phyloP scores from a whole-genome alignment of 2,888 invertebrate genomes.

The Oligia fasciuncula region DNA sequence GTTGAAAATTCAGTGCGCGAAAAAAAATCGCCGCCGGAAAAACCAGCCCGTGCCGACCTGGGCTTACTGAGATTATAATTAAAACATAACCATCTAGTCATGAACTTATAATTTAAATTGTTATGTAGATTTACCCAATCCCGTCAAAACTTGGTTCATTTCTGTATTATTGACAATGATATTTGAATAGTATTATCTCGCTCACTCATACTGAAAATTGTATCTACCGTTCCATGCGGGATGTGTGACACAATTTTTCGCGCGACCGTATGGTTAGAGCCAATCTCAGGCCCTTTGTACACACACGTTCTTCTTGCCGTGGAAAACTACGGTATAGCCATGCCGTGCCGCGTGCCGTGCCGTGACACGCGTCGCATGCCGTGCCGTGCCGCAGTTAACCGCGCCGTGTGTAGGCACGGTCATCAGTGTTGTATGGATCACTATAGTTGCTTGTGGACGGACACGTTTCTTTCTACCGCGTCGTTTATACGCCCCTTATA shows the following conservation, averaged over 20 bases:
- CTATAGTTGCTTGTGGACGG: background rate
- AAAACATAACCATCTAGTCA: background rate
- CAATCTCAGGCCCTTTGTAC: background rate
- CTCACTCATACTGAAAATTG: background rate
- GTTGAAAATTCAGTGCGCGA: too few species aligned
- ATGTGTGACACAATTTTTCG: background rate
- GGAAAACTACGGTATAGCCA: background rate
- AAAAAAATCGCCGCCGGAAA: too few species aligned
- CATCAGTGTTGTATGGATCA: background rate
- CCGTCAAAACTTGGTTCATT: background rate
- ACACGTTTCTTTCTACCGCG: background rate
- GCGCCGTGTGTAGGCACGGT: background rate
- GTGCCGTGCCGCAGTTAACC: too few species aligned
- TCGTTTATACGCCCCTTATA: background rate
- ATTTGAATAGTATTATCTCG: background rate
- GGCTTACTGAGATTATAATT: background rate
- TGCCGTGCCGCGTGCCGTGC: too few species aligned
- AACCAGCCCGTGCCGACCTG: background rate
- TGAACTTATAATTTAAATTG: background rate
- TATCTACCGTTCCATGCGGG: background rate
- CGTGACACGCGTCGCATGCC: too few species aligned
- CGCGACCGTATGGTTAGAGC: background rate
- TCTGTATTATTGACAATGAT: background rate
- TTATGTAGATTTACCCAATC: background rate
- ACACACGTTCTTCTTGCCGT: background rate